These are phyloP conservation scores for Mionectes olivaceus DNA, from an alignment of 2,797 vertebrate species.

Conservation along the genomic window DNA sequence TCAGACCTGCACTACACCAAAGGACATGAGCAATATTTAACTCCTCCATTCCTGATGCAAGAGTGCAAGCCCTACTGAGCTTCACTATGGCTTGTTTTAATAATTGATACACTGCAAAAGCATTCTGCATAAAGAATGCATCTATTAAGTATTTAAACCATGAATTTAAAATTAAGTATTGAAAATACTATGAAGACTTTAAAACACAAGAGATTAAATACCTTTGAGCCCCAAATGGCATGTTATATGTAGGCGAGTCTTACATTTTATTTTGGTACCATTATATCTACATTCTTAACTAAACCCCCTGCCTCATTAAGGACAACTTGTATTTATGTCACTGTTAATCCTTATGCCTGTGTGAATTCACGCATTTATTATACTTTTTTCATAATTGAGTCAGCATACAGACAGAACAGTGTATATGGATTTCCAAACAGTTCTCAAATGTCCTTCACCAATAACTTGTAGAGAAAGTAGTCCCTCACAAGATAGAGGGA, in stretches of 20 bases:
- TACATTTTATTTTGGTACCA: background rate
- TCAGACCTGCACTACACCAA: background rate
- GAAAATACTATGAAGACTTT: constrained; percentile 42
- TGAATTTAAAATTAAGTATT: constrained; percentile 27
- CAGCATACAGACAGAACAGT: background rate
- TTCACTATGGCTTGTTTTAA: background rate
- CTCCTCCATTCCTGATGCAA: background rate
- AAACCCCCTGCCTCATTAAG: background rate
- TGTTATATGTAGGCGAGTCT: background rate
- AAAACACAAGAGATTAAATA: background rate
- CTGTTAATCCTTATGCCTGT: background rate
- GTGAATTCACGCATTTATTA: background rate
- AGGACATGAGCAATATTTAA: background rate
- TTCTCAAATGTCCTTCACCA: background rate
- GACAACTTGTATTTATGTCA: background rate
- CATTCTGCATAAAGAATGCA: background rate
- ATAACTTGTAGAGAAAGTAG: background rate
- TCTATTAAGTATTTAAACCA: constrained; percentile 24
- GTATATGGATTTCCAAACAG: background rate
- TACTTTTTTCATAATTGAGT: background rate
- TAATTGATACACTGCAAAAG: background rate
- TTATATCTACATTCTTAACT: background rate
- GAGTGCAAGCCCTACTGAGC: background rate
- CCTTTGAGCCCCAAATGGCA: background rate
- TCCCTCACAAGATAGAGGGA: background rate